Evolutionary conservation across 2,797 vertebrate species (phyloP).

Genomic region (Lagodon rhomboides): DNA sequence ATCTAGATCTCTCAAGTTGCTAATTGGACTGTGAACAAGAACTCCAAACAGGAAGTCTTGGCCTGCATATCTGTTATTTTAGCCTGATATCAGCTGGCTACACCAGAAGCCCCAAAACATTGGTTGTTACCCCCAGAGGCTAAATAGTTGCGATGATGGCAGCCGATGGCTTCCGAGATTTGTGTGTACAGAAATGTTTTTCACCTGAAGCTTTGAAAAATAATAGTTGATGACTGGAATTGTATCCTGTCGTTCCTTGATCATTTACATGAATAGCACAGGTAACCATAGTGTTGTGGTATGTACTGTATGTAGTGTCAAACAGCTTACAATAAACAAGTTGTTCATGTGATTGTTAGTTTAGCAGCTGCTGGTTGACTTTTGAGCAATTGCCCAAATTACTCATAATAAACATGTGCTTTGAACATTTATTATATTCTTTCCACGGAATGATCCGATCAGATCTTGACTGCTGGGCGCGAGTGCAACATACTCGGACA

Average conservation of each 20-base stretch:
- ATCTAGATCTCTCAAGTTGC: too few relatives aligned
- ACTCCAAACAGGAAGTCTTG: too few relatives aligned
- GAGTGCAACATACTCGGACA: conserved; percentile 3
- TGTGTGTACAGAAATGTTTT: background rate
- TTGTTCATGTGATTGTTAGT: too few relatives aligned
- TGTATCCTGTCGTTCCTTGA: background rate
- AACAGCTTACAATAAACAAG: background rate
- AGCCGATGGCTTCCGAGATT: too few relatives aligned
- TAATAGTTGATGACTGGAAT: background rate
- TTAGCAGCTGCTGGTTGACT: background rate
- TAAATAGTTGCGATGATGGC: too few relatives aligned
- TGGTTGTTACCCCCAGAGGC: too few relatives aligned
- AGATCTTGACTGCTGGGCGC: conserved; percentile 1
- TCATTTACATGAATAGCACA: background rate
- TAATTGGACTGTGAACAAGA: too few relatives aligned
- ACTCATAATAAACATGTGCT: too few relatives aligned
- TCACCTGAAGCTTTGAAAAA: background rate
- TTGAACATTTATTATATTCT: background rate
- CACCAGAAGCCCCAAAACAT: too few relatives aligned
- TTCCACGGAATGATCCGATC: background rate
- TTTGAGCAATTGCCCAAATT: background rate
- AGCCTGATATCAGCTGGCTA: too few relatives aligned
- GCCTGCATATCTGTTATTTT: too few relatives aligned
- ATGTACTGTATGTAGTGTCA: background rate
- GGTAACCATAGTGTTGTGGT: background rate